Evolutionary conservation across 1,140 invertebrate genomes (phyloP), one percentile per base, ranked within the genome.

Genomic region (Tenebrio molitor): DNA sequence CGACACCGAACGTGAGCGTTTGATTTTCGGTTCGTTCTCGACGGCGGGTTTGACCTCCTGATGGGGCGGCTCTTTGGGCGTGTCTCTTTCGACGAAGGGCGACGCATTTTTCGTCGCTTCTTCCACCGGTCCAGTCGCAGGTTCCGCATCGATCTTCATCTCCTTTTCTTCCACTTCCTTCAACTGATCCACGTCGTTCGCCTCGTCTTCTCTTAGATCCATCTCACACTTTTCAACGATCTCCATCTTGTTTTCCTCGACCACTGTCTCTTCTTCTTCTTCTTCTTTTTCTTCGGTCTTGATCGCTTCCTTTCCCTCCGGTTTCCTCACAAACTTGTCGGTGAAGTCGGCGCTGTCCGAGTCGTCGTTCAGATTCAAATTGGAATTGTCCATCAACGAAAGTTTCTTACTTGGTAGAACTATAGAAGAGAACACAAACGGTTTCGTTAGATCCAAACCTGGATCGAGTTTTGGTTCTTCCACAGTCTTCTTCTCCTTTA

Each of bases 281-380:
- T 36, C 33, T 39, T 65, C 19, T 21, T 17, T 21, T 41, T 69
- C 41, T 25, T 44, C 15, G n/a, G 10, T 29, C 33, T 29, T 25
- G 1, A 21, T 14, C 12, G 23, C n/a, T 21, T 25, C 25, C 23
- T 69, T 69, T 12, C 1, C 2, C 15, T 68, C 46, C 0, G 34
- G 33, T 62, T 71, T 42, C 29, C 65, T 39, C 2, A 42, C 53
- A 12, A 21, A 21, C 50, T 69, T 46, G 15, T 66, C 69, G 5
- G 72, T 65, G 12, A 66, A 62, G 6, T 65, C 65, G 14, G 65
- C 53, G 21, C 50, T 73, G 23, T 77, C 69, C 5, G 53, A 63
- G 34, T 75, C 74, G 66, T 79, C 77, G 17, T 78, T 72, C 2
- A 79, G 21, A 14, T 78, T 79, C 17, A 78, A 69, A 4, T 73